Evolutionary conservation across 2,888 invertebrate genomes (phyloP).

Genomic region (Tetropium fuscum): DNA sequence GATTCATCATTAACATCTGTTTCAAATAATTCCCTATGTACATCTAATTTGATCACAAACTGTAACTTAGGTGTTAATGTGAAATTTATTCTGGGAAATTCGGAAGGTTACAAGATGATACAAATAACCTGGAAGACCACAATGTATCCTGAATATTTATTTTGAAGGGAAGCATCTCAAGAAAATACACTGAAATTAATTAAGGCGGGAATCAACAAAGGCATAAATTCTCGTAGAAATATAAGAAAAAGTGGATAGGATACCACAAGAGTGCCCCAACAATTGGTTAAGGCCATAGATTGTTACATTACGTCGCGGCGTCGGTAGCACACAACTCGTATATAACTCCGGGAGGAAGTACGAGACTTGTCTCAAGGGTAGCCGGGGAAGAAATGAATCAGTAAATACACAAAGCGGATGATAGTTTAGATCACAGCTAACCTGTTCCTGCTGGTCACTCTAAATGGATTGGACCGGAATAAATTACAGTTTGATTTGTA

Average conservation of each 20-base stretch:
- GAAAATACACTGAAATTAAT: too few species aligned
- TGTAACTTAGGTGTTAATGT: too few species aligned
- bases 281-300: conserved; percentile 52
- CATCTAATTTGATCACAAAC: too few species aligned
- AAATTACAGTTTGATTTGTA: conserved; percentile 49
- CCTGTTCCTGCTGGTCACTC: conserved; percentile 30
- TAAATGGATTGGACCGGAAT: conserved; percentile 37
- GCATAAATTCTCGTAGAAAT: conserved; percentile 19
- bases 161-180: too few species aligned
- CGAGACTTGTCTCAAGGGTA: conserved; percentile 44
- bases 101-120: too few species aligned
- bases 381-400: conserved; percentile 50
- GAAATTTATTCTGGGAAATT: too few species aligned
- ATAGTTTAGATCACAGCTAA: conserved; percentile 33
- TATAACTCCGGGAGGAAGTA: conserved; percentile 51
- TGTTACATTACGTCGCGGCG: conserved; percentile 47
- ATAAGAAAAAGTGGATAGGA: conserved; percentile 40
- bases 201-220: neutral
- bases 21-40: too few species aligned
- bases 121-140: too few species aligned
- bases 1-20: too few species aligned
- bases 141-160: too few species aligned
- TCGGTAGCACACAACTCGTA: conserved; percentile 41
- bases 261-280: conserved; percentile 51
- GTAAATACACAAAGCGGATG: conserved; percentile 40